A percentile compares a stretch with the other conserved stretches of the same genome.
Conservation (phyloP, 2,113 vertebrate genomes). For the Grantiella picta region DNA sequence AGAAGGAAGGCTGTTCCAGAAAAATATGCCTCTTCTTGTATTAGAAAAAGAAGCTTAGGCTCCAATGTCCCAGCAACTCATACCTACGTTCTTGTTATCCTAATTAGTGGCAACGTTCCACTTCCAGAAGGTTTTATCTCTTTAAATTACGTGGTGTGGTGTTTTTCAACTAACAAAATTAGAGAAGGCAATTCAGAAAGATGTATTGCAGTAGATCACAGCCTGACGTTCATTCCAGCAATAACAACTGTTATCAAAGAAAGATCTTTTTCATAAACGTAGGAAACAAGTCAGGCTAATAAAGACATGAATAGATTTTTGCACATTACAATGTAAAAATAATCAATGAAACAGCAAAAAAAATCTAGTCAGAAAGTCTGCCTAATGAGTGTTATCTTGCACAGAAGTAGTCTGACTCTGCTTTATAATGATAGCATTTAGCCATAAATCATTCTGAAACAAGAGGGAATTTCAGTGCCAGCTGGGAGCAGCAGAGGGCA, state of each 20-base stretch:
- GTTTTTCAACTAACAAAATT: constrained; percentile 37
- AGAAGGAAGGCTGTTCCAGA: not conserved
- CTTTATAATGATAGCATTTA: constrained; percentile 62
- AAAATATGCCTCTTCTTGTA: not conserved
- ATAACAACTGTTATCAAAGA: constrained; percentile 64
- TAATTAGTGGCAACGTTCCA: constrained; percentile 30
- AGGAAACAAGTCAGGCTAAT: constrained; percentile 64
- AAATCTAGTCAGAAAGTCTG: constrained; percentile 29
- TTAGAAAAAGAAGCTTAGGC: not conserved
- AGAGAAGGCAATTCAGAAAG: constrained; percentile 46
- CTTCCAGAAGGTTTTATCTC: constrained; percentile 14
- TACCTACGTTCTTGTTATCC: constrained; percentile 15
- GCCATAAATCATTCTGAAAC: constrained; percentile 62
- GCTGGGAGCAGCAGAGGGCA: constrained; percentile 53
- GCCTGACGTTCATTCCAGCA: constrained; percentile 53
- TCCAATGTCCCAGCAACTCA: not conserved
- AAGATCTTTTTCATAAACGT: constrained; percentile 28
- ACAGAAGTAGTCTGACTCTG: constrained; percentile 55
- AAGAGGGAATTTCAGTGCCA: not conserved
- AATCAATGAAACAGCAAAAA: constrained; percentile 60
- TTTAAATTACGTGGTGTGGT: not conserved
- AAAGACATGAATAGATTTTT: constrained; percentile 52
- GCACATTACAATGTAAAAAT: constrained; percentile 55
- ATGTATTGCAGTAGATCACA: constrained; percentile 21
- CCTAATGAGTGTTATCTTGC: constrained; percentile 68